These are phyloP conservation scores for Alauda arvensis DNA, from an alignment of 2,797 vertebrate species.

Conservation along the genomic window DNA sequence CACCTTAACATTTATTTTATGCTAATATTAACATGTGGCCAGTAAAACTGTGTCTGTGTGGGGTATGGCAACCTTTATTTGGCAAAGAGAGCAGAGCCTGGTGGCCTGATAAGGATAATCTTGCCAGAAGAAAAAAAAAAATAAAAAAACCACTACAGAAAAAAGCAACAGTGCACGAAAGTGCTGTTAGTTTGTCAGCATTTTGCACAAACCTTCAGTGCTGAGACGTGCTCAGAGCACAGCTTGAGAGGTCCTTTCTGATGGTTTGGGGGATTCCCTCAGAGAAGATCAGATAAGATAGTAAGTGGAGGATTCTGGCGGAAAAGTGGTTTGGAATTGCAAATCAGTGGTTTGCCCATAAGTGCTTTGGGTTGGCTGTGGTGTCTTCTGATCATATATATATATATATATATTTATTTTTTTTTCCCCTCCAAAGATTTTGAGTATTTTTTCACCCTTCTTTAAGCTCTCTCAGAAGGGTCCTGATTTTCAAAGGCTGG, in stretches of 20 bases:
- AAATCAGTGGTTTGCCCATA: conserved; percentile 59
- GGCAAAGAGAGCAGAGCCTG: not conserved
- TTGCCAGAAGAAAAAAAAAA: not conserved
- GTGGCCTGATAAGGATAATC: not conserved
- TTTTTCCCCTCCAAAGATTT: not conserved
- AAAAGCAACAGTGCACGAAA: not conserved
- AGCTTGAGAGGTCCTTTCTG: not conserved
- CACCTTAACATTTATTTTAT: not conserved
- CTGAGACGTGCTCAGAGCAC: not conserved
- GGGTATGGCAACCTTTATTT: not conserved
- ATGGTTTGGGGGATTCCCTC: conserved; percentile 30
- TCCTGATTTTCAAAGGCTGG: conserved; percentile 38
- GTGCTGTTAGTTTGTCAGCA: not conserved
- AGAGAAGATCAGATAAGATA: conserved; percentile 64
- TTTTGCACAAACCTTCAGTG: not conserved
- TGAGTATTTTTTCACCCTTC: not conserved
- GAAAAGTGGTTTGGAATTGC: conserved; percentile 61
- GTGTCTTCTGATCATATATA: conserved; percentile 32
- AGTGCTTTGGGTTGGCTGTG: conserved; percentile 39
- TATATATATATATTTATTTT: not conserved
- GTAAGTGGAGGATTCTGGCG: conserved; percentile 24
- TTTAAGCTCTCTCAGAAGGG: not conserved
- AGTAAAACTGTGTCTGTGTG: not conserved
- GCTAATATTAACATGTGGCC: not conserved
- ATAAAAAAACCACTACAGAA: no score